Evolutionary conservation across 1,140 invertebrate species (phyloP).

Genomic region (Sinonovacula constricta): DNA sequence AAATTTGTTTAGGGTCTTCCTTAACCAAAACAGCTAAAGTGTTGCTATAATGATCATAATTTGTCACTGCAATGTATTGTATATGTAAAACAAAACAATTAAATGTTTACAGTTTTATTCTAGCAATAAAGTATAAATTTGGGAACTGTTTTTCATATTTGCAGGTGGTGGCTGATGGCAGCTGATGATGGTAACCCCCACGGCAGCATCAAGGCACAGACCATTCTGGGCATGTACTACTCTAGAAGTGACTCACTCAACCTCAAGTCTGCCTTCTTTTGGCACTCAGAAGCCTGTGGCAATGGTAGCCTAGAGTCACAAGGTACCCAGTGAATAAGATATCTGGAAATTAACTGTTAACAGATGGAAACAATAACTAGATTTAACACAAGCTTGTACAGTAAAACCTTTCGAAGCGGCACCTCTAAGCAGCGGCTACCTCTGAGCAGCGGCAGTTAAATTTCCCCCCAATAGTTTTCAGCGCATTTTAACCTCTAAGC

Average conservation of each 20-base stretch:
- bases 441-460: too few species aligned
- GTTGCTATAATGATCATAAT: neutral
- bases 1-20: too few species aligned
- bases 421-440: too few species aligned
- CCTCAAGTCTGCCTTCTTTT: constrained; percentile 77
- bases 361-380: too few species aligned
- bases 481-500: too few species aligned
- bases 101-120: neutral
- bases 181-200: constrained; percentile 77
- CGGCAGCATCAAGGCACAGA: constrained; percentile 76
- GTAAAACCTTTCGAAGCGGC: too few species aligned
- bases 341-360: too few species aligned
- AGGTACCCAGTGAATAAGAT: too few species aligned
- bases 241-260: constrained; percentile 70
- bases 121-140: neutral
- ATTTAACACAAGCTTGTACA: too few species aligned
- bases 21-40: too few species aligned
- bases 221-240: constrained; percentile 77
- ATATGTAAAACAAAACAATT: neutral
- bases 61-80: too few species aligned
- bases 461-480: too few species aligned
- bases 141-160: neutral
- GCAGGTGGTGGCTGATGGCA: constrained; percentile 76
- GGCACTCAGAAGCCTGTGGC: constrained; percentile 79
- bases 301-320: constrained; percentile 79